Evolutionary conservation across 2,113 vertebrate species (phyloP), one percentile per base, ranked within the genome.

Genomic region (Loxodonta africana): DNA sequence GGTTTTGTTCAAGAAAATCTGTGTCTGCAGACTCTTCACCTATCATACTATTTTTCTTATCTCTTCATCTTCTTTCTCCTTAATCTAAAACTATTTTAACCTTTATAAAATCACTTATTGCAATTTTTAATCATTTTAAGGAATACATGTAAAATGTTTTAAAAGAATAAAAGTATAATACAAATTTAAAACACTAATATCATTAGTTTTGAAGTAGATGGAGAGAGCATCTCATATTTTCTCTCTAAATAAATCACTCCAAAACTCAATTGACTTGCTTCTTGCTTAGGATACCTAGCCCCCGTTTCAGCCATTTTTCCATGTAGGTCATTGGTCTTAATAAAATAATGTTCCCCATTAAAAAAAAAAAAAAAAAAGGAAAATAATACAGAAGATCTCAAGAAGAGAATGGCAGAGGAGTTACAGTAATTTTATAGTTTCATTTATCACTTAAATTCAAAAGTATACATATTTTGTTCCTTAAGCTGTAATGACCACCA

Each of bases 151-250:
- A 65, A 83, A 77, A 69, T 33, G 4, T 63, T 91, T 94, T 89
- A 8, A 76, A 96, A 95, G 57, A 96, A 93, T 69, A 80, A 78
- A 94, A 82, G 48, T 81, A 76, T 28, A 96, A 76, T 48, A 60
- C 6, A 84, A 82, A 77, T 83, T 67, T 83, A 53, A 94, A 73
- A 90, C 85, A 88, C 25, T 53, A 67, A 57, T 86, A 30, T 8
- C 28, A 84, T 80, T 90, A 67, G n/a, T 62, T 88, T 71, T 94
- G 90, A 90, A 76, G 63, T 80, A 14, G 65, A 33, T 63, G 3
- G 18, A 8, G n/a, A 14, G 77, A 91, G 88, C 81, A 67, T 88
- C 48, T 84, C 83, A 2, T 51, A 80, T 51, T 93, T 83, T 88
- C 62, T 74, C 46, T 94, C 65, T 81, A 94, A 94, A 82, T 81